These are phyloP conservation scores for Salpingus planirostris DNA, from an alignment of 2,888 invertebrate species.

Conservation along the genomic window DNA sequence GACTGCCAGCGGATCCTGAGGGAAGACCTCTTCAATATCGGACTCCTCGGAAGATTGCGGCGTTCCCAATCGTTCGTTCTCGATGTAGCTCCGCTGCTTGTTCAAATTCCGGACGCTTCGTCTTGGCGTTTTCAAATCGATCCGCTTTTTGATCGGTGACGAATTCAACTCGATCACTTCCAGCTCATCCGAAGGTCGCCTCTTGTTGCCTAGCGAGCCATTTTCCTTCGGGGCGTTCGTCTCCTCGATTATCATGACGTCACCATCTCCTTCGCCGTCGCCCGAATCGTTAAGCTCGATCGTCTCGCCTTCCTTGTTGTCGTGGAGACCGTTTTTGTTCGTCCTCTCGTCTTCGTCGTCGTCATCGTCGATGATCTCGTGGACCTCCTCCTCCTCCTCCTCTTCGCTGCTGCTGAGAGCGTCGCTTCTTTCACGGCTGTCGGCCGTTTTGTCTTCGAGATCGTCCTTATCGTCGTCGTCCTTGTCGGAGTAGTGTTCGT, in stretches of 20 bases:
- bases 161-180: slow-evolving; percentile 28
- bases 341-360: slow-evolving; percentile 20
- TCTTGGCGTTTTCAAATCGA: slow-evolving; percentile 33
- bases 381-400: slow-evolving; percentile 26
- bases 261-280: slow-evolving; percentile 24
- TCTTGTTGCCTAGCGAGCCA: slow-evolving; percentile 20
- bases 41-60: slow-evolving; percentile 43
- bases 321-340: slow-evolving; percentile 9
- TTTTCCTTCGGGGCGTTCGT: slow-evolving; percentile 25
- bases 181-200: slow-evolving; percentile 7
- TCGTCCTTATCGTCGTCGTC: slow-evolving; percentile 10
- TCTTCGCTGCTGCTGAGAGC: slow-evolving; percentile 13
- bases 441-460: slow-evolving; percentile 9
- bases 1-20: slow-evolving; percentile 50
- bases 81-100: slow-evolving; percentile 46
- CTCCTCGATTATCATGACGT: slow-evolving; percentile 36
- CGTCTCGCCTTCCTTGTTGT: slow-evolving; percentile 18
- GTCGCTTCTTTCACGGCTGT: slow-evolving; percentile 14
- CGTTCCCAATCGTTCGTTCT: slow-evolving; percentile 38
- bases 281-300: slow-evolving; percentile 36
- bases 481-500: slow-evolving; percentile 3
- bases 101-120: slow-evolving; percentile 51
- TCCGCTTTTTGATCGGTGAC: slow-evolving; percentile 40
- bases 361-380: slow-evolving; percentile 27
- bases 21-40: slow-evolving; percentile 55